These are phyloP conservation scores for Hystrix cristata DNA, from an alignment of 2,113 vertebrate species.

Conservation along the genomic window DNA sequence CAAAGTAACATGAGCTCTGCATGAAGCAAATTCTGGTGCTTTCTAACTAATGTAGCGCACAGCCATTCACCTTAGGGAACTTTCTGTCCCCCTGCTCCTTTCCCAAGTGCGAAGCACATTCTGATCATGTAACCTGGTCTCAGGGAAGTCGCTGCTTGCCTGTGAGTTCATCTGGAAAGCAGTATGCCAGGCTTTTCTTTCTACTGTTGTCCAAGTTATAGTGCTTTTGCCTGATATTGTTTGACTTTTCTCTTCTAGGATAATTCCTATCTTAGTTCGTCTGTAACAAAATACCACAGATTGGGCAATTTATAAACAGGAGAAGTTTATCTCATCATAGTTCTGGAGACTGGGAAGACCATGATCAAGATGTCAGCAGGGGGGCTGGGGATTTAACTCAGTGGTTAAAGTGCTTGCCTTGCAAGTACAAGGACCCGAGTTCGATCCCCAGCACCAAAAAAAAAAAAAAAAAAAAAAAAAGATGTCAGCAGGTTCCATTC, in stretches of 20 bases:
- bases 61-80: not conserved
- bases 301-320: not conserved
- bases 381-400: too few species aligned
- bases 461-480: too few species aligned
- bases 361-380: not conserved
- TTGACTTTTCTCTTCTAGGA: not conserved
- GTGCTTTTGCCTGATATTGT: not conserved
- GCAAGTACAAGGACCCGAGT: too few species aligned
- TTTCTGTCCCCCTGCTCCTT: not conserved
- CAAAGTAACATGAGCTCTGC: not conserved
- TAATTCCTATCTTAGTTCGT: not conserved
- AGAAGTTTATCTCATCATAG: not conserved
- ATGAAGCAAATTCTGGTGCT: not conserved
- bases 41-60: not conserved
- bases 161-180: not conserved
- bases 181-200: not conserved
- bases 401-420: too few species aligned
- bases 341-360: not conserved
- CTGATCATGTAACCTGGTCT: not conserved
- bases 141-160: not conserved
- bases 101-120: not conserved
- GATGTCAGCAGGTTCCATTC: not conserved
- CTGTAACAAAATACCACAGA: not conserved
- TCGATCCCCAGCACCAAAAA: too few species aligned
- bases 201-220: not conserved